Percentiles rank a stretch among this genome's conserved stretches.
Evolutionary conservation across 2,113 vertebrate species (phyloP).

Genomic region (Proteles cristata): DNA sequence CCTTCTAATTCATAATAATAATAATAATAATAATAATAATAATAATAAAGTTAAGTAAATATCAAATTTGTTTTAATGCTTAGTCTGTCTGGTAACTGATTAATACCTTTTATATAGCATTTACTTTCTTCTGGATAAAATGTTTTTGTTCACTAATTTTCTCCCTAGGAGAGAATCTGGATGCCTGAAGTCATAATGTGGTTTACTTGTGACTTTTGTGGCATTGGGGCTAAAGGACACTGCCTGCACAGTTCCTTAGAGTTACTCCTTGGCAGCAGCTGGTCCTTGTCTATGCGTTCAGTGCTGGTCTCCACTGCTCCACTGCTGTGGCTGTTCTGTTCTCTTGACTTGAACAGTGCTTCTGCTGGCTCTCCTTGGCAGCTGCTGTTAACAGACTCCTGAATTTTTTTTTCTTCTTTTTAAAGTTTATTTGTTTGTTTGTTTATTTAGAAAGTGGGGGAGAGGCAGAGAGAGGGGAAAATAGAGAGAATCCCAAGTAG

Average conservation of each 20-base stretch:
- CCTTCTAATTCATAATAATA: background rate
- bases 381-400: background rate
- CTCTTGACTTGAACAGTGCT: background rate
- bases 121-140: background rate
- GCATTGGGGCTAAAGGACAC: background rate
- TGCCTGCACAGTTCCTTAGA: background rate
- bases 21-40: too few species aligned
- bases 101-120: background rate
- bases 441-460: too few species aligned
- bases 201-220: background rate
- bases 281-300: background rate
- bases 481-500: too few species aligned
- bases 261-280: background rate
- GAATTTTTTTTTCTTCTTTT: too few species aligned
- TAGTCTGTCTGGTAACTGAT: background rate
- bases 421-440: too few species aligned
- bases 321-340: background rate
- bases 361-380: background rate
- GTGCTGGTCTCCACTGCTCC: background rate
- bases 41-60: background rate
- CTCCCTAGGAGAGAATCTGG: background rate
- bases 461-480: too few species aligned
- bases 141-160: background rate
- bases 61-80: background rate
- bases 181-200: background rate